Percentiles rank a stretch among this genome's conserved stretches.
These are phyloP conservation scores for Malacoraja senta DNA, from an alignment of 2,797 vertebrate species.

Conservation along the genomic window DNA sequence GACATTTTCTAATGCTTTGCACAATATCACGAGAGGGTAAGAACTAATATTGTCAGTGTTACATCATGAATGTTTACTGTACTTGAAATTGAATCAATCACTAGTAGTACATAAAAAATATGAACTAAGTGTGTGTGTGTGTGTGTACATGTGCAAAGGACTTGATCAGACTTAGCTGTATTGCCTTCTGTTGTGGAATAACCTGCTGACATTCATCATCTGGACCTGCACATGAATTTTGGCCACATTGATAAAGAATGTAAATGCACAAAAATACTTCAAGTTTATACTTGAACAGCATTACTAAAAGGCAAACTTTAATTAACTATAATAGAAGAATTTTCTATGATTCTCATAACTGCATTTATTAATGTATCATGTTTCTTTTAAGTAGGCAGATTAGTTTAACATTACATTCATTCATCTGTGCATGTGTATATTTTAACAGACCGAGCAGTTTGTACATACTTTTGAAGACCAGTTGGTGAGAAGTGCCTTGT, in stretches of 20 bases:
- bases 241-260: not conserved
- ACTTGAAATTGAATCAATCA: not conserved
- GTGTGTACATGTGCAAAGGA: no score
- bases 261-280: not conserved
- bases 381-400: not conserved
- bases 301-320: not conserved
- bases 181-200: not conserved
- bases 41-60: not conserved
- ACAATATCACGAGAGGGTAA: not conserved
- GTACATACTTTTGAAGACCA: constrained; percentile 92
- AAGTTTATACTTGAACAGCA: not conserved
- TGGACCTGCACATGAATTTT: no score
- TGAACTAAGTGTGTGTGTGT: not conserved
- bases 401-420: not conserved
- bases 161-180: not conserved
- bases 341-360: not conserved
- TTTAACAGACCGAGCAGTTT: constrained; percentile 81
- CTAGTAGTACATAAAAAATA: not conserved
- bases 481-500: constrained; percentile 84
- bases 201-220: not conserved
- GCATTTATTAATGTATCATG: not conserved
- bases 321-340: not conserved
- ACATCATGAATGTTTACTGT: not conserved
- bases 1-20: not conserved
- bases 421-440: not conserved